Conservation (phyloP, 2,113 vertebrate species). For the Pelusios castaneus region DNA sequence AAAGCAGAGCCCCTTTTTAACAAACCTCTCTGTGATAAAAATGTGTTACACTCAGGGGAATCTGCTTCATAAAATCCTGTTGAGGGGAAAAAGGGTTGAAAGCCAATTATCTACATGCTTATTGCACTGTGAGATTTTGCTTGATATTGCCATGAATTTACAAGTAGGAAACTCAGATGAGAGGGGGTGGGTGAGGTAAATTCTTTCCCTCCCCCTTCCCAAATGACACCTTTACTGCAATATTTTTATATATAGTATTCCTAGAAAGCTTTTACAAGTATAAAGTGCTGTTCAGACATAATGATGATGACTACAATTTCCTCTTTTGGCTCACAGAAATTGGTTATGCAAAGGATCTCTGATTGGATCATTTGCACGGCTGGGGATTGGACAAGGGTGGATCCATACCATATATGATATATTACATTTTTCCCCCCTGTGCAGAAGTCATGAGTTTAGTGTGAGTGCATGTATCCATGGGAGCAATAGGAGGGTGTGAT, state of each 20-base stretch:
- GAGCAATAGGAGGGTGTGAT: background rate
- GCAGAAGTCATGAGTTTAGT: background rate
- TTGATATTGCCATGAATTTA: constrained; percentile 9
- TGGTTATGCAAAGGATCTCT: constrained; percentile 19
- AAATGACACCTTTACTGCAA: constrained; percentile 31
- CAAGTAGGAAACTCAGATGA: constrained; percentile 38
- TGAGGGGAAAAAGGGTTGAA: background rate
- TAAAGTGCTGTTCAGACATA: constrained; percentile 48
- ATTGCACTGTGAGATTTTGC: background rate
- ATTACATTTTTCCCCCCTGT: background rate
- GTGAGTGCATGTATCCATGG: accelerated
- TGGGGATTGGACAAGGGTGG: constrained; percentile 22
- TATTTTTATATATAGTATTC: background rate
- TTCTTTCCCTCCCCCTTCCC: constrained; percentile 4
- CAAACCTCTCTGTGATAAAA: background rate
- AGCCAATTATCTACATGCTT: background rate
- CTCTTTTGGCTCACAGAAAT: constrained; percentile 8
- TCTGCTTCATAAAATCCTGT: constrained; percentile 3
- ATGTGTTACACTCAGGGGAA: background rate
- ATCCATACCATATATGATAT: background rate
- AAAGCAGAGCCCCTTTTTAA: background rate
- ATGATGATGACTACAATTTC: constrained; percentile 53
- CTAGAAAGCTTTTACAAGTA: constrained; percentile 29
- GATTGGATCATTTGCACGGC: constrained; percentile 18
- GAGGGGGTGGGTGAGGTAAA: background rate